Evolutionary conservation across 2,113 vertebrate genomes (phyloP).

Genomic region (Hyaena hyaena): DNA sequence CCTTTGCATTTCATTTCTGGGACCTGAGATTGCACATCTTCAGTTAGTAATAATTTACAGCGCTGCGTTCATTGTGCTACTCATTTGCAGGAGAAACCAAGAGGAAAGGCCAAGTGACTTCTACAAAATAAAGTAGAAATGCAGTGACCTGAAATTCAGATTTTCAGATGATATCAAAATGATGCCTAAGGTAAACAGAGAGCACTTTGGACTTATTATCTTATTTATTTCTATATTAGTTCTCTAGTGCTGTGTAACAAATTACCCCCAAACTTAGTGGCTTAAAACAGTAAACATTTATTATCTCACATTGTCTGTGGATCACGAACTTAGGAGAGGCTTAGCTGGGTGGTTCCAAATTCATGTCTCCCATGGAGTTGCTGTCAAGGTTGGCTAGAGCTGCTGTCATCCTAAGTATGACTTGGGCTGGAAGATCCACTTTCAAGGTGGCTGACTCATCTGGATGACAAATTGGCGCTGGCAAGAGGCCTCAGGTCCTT

Average conservation of each 20-base stretch:
- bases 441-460: neutral
- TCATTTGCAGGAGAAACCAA: neutral
- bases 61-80: neutral
- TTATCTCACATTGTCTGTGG: neutral
- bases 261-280: neutral
- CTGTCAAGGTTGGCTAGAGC: neutral
- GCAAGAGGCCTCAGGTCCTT: neutral
- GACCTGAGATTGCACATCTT: neutral
- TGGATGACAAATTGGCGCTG: neutral
- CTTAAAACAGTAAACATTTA: neutral
- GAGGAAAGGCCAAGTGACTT: neutral
- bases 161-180: conserved; percentile 19
- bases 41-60: neutral
- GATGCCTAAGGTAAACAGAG: neutral
- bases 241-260: neutral
- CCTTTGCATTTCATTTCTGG: conserved; percentile 13
- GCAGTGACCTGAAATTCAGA: neutral
- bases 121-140: conserved; percentile 20
- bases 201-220: neutral
- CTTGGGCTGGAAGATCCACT: neutral
- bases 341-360: neutral
- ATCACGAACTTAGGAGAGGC: neutral
- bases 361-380: neutral
- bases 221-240: neutral
- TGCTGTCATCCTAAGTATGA: neutral